Evolutionary conservation across 1,140 invertebrate genomes (phyloP).

Genomic region (Eumaeus atala): DNA sequence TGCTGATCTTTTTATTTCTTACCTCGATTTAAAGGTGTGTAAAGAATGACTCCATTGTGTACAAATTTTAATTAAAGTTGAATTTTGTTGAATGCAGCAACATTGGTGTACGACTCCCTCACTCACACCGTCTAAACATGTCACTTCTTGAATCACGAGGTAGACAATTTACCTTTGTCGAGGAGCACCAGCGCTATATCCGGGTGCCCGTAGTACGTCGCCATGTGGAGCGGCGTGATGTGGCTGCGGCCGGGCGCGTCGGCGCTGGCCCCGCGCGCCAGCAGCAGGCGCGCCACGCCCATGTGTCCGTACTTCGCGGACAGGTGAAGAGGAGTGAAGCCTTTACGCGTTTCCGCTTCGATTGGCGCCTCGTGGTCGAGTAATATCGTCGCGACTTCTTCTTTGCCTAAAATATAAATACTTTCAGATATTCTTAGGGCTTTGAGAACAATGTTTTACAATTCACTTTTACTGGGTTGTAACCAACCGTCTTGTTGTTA

Average conservation of each 20-base stretch:
- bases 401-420: slow-evolving; percentile 61
- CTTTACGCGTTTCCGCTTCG: slow-evolving; percentile 94
- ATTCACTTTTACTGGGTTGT: too few species aligned
- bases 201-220: slow-evolving; percentile 97
- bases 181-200: slow-evolving; percentile 92
- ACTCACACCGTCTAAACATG: too few species aligned
- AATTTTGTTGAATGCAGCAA: too few species aligned
- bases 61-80: too few species aligned
- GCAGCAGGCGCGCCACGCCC: slow-evolving; percentile 90
- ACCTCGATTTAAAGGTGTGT: too few species aligned
- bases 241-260: slow-evolving; percentile 98
- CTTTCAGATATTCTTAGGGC: background rate
- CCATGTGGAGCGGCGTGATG: slow-evolving; percentile 97
- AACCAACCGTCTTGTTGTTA: too few species aligned
- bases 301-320: slow-evolving; percentile 98
- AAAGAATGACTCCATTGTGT: too few species aligned
- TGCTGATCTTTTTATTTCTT: too few species aligned
- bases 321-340: slow-evolving; percentile 97
- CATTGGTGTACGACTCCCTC: too few species aligned
- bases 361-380: slow-evolving; percentile 95
- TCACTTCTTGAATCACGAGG: too few species aligned
- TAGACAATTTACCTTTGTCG: slow-evolving; percentile 85
- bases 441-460: too few species aligned
- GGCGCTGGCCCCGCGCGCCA: slow-evolving; percentile 90
- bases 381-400: slow-evolving; percentile 88